Base-by-base conservation (phyloP, 2,797 vertebrate genomes). In the Oryzias dopingdopingensis region DNA sequence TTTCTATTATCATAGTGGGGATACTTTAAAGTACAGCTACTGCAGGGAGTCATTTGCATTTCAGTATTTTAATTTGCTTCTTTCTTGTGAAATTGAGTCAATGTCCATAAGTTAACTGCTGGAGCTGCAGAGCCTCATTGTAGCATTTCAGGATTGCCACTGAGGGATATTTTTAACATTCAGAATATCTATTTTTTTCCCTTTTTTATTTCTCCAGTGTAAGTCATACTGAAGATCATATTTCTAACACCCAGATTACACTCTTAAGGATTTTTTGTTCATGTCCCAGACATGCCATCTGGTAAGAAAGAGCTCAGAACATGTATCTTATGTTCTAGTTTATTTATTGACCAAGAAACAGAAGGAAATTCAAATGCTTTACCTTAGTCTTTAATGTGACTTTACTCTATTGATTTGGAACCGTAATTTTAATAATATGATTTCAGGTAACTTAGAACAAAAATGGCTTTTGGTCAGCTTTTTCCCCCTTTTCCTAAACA, bases 11-110 rank as follows among this genome's bases (percentile, higher is more conserved):
- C 70, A 66, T 64, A 49, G 68, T 17, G 59, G 48, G 49, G 52
- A 65, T 17, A 24, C 72, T 70, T 50, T 32, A 22, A 59, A 77
- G 61, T 23, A 15, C 65, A 62, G 64, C 70, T 74, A 72, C 79
- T 57, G 67, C 57, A 50, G 50, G 42, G 65, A 79, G 82, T 80
- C 16, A 79, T 85, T 85, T 81, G 53, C 74, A 72, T 80, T 84
- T 81, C 62, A 72, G 74, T 85, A 72, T 79, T 84, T 82, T 81
- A 77, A 83, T 86, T 88, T 72, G 51, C 60, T 78, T 55, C 53
- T 20, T 63, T 74, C 72, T 74, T 79, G 59, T 80, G 61, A 82
- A 83, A 85, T 64, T 55, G 54, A 74, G 54, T 52, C 23, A 42
- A 59, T 74, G 80, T 82, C 64, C 26, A 73, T 15, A 16, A 77